Conservation (phyloP, 2,797 vertebrate species). For the Epinephelus coioides region DNA sequence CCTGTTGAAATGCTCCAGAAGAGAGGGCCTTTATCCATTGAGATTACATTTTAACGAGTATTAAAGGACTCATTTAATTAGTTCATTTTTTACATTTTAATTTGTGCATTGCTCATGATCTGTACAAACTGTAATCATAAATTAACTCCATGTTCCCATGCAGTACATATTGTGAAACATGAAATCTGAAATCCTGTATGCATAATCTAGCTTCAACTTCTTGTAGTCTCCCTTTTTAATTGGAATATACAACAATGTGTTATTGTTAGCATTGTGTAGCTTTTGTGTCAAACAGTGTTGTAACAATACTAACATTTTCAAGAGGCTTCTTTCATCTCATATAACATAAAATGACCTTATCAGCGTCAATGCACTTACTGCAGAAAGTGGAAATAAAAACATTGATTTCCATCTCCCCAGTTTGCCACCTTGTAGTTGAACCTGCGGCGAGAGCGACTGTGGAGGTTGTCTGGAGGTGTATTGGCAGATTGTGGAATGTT, state of each 20-base stretch:
- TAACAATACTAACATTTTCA: background rate
- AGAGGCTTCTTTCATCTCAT: conserved; percentile 20
- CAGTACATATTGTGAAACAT: conserved; percentile 1
- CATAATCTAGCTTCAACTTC: background rate
- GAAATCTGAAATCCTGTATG: background rate
- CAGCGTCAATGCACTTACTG: conserved; percentile 8
- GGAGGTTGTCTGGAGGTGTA: conserved; percentile 72
- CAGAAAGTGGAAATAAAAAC: conserved; percentile 48
- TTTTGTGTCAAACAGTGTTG: conserved; percentile 6
- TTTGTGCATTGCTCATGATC: conserved; percentile 44
- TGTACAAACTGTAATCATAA: conserved; percentile 38
- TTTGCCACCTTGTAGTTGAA: conserved; percentile 62
- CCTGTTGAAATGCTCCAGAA: conserved; percentile 51
- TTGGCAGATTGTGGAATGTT: conserved; percentile 77
- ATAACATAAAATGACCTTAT: conserved; percentile 32
- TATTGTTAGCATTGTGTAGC: background rate
- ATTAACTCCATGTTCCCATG: conserved; percentile 21
- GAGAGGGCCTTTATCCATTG: conserved; percentile 41
- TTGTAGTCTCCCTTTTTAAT: background rate
- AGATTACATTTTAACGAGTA: conserved; percentile 62
- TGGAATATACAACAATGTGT: background rate
- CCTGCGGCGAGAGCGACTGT: conserved; percentile 57
- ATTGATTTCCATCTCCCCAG: conserved; percentile 52
- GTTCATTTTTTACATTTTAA: conserved; percentile 42
- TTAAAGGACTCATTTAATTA: conserved; percentile 67